Evolutionary conservation across 2,113 vertebrate genomes (phyloP), one percentile per base, ranked within the genome.

Genomic region (Microtus ochrogaster): DNA sequence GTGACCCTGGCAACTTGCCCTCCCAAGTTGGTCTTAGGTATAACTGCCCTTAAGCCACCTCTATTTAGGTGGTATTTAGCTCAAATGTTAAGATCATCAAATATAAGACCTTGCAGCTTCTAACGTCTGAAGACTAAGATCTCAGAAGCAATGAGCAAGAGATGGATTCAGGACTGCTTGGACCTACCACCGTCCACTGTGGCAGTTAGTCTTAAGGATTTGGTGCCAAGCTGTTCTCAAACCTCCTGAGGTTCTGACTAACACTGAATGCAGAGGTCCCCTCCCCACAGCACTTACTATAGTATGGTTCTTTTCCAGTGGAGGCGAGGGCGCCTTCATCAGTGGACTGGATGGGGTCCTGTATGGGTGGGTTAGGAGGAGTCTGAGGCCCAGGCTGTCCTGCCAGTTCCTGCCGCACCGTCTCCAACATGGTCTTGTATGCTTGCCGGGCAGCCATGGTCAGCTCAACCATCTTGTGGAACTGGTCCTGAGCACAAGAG

Each of bases 381-480:
- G 9, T 94, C 33, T 52, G 91, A 73, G 98, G 98, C 89, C 90
- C 61, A 0, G 52, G 96, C 72, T 77, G 93, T 39, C 77, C 93
- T 1, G 24, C 74, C 95, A 92, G 84, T 91, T 96, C 97, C 95
- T 82, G 97, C 86, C 28, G 98, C 84, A 98, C 41, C 28, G 98
- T 98, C 30, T 97, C 97, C 93, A 99, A 97, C 99, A 99, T 99
- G 72, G 98, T 98, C 96, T 99, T 99, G 96, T 99, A 99, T 0
- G 99, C 99, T 94, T 96, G 98, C 96, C 99, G 99, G 70, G 99
- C 99, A 78, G 99, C 99, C 86, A 99, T 98, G 0, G 99, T 99
- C 96, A 99, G 97, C 97, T 99, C 99, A 8, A 99, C 99, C 99
- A 99, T 99, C 98, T 99, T 99, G 89, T 99, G 99, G 98, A 99